Conservation (phyloP, 2,888 invertebrate genomes). For the Pelosia muscerda region DNA sequence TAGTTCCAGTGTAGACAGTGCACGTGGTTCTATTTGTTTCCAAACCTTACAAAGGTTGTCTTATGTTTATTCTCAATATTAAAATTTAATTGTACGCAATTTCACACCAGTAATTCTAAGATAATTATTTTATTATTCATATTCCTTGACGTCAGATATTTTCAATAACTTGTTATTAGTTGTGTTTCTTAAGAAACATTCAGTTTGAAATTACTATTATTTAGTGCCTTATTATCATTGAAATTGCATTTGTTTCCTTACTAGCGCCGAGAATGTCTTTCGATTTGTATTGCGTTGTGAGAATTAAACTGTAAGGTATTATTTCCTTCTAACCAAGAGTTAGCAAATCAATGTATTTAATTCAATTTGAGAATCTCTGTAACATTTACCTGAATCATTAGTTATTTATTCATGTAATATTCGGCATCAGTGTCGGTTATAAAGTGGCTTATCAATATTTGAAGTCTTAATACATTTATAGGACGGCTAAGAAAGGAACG, state of each 20-base stretch:
- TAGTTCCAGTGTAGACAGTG: too few relatives aligned
- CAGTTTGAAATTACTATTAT: constrained; percentile 57
- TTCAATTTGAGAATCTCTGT: background rate
- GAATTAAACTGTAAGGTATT: constrained; percentile 27
- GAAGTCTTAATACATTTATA: too few relatives aligned
- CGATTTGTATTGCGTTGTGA: constrained; percentile 31
- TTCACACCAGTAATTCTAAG: constrained; percentile 39
- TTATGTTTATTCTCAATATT: background rate
- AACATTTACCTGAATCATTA: background rate
- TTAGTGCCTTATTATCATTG: constrained; percentile 55
- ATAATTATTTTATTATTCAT: constrained; percentile 46
- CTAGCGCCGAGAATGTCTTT: constrained; percentile 38
- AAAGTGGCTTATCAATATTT: too few relatives aligned
- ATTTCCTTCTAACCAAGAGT: constrained; percentile 21
- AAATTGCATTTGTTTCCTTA: constrained; percentile 53
- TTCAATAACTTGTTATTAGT: constrained; percentile 45
- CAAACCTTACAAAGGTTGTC: background rate
- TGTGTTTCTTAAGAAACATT: constrained; percentile 53
- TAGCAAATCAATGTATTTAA: background rate
- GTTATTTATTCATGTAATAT: background rate
- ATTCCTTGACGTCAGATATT: constrained; percentile 37
- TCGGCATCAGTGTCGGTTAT: background rate
- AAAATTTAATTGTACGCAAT: constrained; percentile 18
- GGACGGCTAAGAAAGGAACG: background rate
- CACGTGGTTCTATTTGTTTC: background rate